Conservation (phyloP, 2,113 vertebrate genomes). For the Toxotes jaculatrix region DNA sequence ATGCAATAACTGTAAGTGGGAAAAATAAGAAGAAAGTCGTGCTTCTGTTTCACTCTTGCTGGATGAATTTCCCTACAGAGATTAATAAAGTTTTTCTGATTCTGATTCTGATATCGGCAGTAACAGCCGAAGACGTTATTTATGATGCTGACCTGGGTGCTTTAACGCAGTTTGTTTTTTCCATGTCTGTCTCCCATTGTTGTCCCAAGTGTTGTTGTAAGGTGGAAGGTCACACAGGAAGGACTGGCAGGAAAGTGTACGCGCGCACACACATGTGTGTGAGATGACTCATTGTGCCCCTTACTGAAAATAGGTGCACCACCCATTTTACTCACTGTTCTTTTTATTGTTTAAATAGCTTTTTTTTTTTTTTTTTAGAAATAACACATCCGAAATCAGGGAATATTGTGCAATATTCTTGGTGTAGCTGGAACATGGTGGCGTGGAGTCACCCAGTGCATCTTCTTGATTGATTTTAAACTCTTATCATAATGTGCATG, state of each 20-base stretch:
- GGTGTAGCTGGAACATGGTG: background rate
- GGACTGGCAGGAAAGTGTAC: conserved; percentile 62
- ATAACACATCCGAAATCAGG: background rate
- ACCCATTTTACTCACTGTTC: conserved; percentile 44
- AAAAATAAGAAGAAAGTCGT: background rate
- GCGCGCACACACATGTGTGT: conserved; percentile 5
- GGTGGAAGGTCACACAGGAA: conserved; percentile 68
- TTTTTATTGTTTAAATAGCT: conserved; percentile 24
- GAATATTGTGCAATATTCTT: background rate
- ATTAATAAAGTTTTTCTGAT: too few relatives aligned
- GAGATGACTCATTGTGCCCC: conserved; percentile 53
- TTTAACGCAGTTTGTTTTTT: conserved; percentile 26
- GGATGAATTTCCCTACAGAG: too few relatives aligned
- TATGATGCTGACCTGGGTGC: background rate
- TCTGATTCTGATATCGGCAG: background rate
- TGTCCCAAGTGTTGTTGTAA: conserved; percentile 59
- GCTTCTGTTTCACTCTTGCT: background rate
- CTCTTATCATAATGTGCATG: background rate
- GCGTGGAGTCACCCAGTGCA: background rate
- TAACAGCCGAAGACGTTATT: background rate
- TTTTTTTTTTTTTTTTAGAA: background rate
- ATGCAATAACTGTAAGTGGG: too few relatives aligned
- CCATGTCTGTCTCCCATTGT: conserved; percentile 56
- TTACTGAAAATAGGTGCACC: conserved; percentile 60
- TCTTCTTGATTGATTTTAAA: background rate